Conservation (phyloP, 2,113 vertebrate species). For the Heterotilapia buettikoferi region DNA sequence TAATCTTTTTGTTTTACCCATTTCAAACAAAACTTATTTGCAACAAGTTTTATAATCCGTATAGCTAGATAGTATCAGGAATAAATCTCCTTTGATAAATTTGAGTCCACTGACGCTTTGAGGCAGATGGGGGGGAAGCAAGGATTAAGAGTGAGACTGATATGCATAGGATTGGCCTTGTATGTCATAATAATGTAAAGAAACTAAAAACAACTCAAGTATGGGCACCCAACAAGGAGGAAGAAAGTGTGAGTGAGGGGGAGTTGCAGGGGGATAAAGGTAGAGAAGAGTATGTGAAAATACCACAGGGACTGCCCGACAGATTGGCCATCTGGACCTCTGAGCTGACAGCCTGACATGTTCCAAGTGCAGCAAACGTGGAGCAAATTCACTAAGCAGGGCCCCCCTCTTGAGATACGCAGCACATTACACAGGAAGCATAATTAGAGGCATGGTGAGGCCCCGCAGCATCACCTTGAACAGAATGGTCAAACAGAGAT, state of each 20-base stretch:
- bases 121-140: background rate
- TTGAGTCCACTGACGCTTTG: background rate
- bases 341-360: constrained; percentile 55
- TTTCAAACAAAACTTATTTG: background rate
- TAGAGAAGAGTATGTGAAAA: background rate
- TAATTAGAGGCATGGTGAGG: constrained; percentile 39
- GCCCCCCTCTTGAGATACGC: constrained; percentile 29
- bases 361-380: constrained; percentile 26
- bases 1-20: background rate
- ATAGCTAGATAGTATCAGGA: background rate
- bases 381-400: constrained; percentile 15
- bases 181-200: background rate
- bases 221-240: background rate
- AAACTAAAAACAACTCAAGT: background rate
- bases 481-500: constrained; percentile 42
- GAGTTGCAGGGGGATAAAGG: background rate
- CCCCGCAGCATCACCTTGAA: constrained; percentile 7
- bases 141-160: background rate
- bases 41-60: background rate
- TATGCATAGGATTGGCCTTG: background rate
- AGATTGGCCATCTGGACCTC: constrained; percentile 63
- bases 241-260: background rate
- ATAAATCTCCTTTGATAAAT: background rate
- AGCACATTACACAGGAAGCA: constrained; percentile 32
- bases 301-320: background rate